Base-by-base conservation (phyloP, 2,113 vertebrate genomes). In the Protobothrops flavoviridis region DNA sequence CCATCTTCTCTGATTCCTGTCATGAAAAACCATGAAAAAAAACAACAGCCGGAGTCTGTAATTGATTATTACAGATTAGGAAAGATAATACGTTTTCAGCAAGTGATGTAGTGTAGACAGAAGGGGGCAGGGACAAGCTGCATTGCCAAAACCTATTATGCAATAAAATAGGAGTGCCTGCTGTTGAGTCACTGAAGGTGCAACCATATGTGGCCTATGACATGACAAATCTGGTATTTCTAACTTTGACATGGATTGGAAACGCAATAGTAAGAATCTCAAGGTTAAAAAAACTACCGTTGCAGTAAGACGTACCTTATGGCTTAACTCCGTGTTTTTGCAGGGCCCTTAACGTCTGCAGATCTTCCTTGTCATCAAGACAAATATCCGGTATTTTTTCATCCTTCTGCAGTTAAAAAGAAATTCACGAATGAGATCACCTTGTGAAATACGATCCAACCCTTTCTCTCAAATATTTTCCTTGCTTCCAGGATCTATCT, bases 331-430 rank as follows among this genome's bases (percentile, higher is more conserved):
- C 90, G 94, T 45, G 94, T 29, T 56, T 64, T 89, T 91, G 94
- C 17, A 43, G 90, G 94, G 52, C 92, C 69, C 91, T 97, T 96
- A 98, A 95, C 97, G 96, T 96, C 95, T 86, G 45, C 95, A 96
- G 95, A 95, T 94, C 93, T 95, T 95, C 96, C 94, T 95, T 69
- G 59, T 64, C 92, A 90, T 94, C 96, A 91, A 20, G 94, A 52
- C 90, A 94, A 93, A 90, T 74, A 94, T 96, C 95, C 95, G 94
- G 96, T 95, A 96, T 95, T 94, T 96, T 97, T 96, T 97, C 98
- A 98, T 98, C 94, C 96, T 97, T 97, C 98, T 98, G 96, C 39
- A 97, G 96, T 57, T 92, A 93, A 96, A 89, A 96, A 95, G 91
- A 96, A 94, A 97, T 87, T 97, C 95, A 98, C 96, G 94, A 95